phyloP scores from a whole-genome alignment of 2,797 vertebrate species.

The Remorina albescens region DNA sequence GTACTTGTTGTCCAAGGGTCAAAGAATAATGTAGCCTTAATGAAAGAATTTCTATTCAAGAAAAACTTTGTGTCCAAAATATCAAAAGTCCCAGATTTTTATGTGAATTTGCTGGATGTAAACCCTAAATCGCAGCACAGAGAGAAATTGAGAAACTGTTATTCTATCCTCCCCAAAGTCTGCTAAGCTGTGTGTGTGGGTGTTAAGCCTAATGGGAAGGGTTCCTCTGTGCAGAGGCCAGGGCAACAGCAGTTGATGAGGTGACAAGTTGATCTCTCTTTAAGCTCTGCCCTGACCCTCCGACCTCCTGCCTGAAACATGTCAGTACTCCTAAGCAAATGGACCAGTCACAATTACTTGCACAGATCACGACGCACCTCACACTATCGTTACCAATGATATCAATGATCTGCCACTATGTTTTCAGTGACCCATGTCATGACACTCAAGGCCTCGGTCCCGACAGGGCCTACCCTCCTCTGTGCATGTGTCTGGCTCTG shows the following conservation, averaged over 20 bases:
- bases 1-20: slow-evolving; percentile 28
- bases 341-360: slow-evolving; percentile 33
- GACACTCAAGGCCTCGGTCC: slow-evolving; percentile 54
- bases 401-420: slow-evolving; percentile 66
- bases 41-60: slow-evolving; percentile 27
- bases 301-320: slow-evolving; percentile 57
- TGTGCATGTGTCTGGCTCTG: slow-evolving; percentile 63
- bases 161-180: slow-evolving; percentile 49
- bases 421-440: slow-evolving; percentile 52
- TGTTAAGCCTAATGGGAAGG: slow-evolving; percentile 43
- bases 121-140: slow-evolving; percentile 42
- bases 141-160: slow-evolving; percentile 55
- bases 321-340: slow-evolving; percentile 32
- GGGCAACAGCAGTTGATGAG: slow-evolving; percentile 66
- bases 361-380: slow-evolving; percentile 61
- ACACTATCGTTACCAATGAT: slow-evolving; percentile 54
- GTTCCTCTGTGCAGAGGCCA: slow-evolving; percentile 26
- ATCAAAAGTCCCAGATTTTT: slow-evolving; percentile 45
- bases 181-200: slow-evolving; percentile 33
- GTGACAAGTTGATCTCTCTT: slow-evolving; percentile 70
- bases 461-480: slow-evolving; percentile 48
- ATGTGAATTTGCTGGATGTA: slow-evolving; percentile 32
- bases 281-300: slow-evolving; percentile 50
- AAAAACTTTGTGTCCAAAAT: slow-evolving; percentile 40
- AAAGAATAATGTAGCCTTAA: slow-evolving; percentile 23